Percentiles rank a stretch among this genome's conserved stretches.
Evolutionary conservation across 2,113 vertebrate genomes (phyloP).

Genomic region (Brachyhypopomus occidentalis): DNA sequence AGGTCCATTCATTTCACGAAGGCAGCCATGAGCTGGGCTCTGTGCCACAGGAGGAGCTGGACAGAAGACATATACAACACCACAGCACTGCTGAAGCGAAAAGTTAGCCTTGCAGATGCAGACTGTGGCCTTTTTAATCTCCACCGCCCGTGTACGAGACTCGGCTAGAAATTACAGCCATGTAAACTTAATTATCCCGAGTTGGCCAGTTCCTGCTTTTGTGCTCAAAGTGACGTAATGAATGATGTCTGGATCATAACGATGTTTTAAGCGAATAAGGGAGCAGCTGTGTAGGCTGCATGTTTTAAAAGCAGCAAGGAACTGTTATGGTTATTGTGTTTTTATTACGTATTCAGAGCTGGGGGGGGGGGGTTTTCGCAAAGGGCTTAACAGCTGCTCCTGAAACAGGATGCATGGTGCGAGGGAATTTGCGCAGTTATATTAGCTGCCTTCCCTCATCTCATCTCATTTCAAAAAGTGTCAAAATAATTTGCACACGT

Average conservation of each 20-base stretch:
- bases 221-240: not conserved
- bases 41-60: not conserved
- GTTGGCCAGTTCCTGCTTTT: not conserved
- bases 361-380: not conserved
- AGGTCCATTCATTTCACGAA: slow-evolving; percentile 39
- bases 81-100: slow-evolving; percentile 34
- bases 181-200: not conserved
- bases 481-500: not conserved
- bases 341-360: not conserved
- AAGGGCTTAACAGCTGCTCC: not conserved
- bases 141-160: not conserved
- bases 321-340: not conserved
- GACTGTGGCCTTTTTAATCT: slow-evolving; percentile 33
- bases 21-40: slow-evolving; percentile 14
- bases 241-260: not conserved
- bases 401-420: not conserved
- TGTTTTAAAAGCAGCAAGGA: not conserved
- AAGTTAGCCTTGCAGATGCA: slow-evolving; percentile 33
- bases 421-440: not conserved
- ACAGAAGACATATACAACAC: slow-evolving; percentile 17
- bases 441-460: slow-evolving; percentile 8
- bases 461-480: slow-evolving; percentile 14
- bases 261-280: not conserved
- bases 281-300: not conserved
- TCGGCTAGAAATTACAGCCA: slow-evolving; percentile 7